Evolutionary conservation across 2,113 vertebrate genomes (phyloP).

Genomic region (Passer domesticus): DNA sequence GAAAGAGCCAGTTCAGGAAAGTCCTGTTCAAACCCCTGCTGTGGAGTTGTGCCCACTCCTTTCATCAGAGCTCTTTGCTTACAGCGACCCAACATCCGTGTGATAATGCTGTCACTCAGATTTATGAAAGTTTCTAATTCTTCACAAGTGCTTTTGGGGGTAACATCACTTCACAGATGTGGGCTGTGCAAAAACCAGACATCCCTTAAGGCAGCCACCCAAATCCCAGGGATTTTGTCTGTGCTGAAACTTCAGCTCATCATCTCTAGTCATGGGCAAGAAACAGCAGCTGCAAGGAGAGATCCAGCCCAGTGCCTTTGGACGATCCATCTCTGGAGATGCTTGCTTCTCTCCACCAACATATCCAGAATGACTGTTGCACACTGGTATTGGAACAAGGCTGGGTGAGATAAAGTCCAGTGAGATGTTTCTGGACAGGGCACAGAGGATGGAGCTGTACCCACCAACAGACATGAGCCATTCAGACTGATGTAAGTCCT

Average conservation of each 20-base stretch:
- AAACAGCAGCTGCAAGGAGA: background rate
- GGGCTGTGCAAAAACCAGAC: background rate
- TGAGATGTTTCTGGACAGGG: background rate
- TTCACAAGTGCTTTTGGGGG: background rate
- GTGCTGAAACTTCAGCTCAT: background rate
- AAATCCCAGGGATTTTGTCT: background rate
- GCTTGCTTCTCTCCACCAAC: background rate
- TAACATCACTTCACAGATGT: background rate
- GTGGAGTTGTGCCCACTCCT: fast-evolving
- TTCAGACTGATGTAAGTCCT: background rate
- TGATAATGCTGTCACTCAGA: background rate
- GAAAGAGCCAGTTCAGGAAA: background rate
- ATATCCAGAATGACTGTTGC: background rate
- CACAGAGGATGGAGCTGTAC: background rate
- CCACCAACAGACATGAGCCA: background rate
- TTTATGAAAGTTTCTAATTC: background rate
- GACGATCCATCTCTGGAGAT: background rate
- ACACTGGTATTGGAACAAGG: background rate
- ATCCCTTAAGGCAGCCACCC: background rate
- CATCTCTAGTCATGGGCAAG: background rate
- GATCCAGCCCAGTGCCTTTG: background rate
- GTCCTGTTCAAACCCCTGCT: background rate
- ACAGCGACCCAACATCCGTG: background rate
- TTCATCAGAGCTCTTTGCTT: background rate
- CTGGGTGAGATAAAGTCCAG: background rate